Base-by-base conservation (phyloP, 1,140 invertebrate species). In the Drosophila cardini region DNA sequence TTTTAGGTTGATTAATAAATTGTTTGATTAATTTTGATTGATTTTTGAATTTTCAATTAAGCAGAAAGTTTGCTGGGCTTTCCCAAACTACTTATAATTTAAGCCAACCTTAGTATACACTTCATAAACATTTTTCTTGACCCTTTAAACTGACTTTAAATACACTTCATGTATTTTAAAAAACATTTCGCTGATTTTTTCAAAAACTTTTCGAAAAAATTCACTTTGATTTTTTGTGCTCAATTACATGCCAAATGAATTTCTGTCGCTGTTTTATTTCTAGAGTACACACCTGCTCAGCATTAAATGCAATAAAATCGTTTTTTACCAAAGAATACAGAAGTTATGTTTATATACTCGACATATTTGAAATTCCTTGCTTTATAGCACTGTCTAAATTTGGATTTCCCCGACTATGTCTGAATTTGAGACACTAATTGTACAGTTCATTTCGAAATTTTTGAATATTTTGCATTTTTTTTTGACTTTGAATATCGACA, bases 221-320 rank as follows among this genome's bases (percentile, higher is more conserved):
- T 72, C 65, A 55, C 72, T 79, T 72, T 30, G 57, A 55, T 55
- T 38, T 56, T 67, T 40, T 72, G 80, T 67, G 46, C 79, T 26
- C 64, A 77, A 81, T 81, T 81, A 61, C 69, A 78, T 70, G 42
- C 30, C 56, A 52, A 80, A 80, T 80, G 69, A 62, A 48, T 61
- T 61, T 60, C 13, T 55, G 64, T n/a, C 15, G 43, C 43, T 40
- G 42, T 52, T 38, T 69, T 48, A 38, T 40, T 52, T 21, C 4
- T 55, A 50, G 48, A 50, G 48, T 26, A 43, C 26, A 50, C 48
- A 50, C 48, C 48, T 50, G 48, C 21, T 26, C 57, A 60, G 46
- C 15, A 46, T 26, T 32, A 45, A 60, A 46, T 46, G 30, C n/a
- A 26, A 26, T 26, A 26, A 26, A 26, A 5, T 26, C 21, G 21